Percentiles rank a stretch among this genome's conserved stretches.
These are phyloP conservation scores for Halictus quadricinctus DNA, from an alignment of 2,888 invertebrate species.

Conservation along the genomic window DNA sequence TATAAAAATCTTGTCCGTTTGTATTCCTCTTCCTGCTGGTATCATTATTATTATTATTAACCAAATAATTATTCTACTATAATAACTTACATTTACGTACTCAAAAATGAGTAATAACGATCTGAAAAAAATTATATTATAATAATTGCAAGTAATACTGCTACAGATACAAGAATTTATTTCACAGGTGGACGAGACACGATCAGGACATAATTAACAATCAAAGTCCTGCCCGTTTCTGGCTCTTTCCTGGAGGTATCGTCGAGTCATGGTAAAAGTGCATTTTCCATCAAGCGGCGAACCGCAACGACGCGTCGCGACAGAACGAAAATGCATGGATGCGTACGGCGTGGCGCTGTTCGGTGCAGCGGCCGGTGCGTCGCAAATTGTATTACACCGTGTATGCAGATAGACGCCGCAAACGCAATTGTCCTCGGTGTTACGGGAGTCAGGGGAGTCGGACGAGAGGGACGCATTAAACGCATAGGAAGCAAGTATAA, in stretches of 20 bases:
- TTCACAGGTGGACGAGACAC: too few relatives aligned
- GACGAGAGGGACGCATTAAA: slow-evolving; percentile 39
- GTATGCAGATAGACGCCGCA: slow-evolving; percentile 72
- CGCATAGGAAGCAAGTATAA: slow-evolving; percentile 43
- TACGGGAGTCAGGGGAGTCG: slow-evolving; percentile 20
- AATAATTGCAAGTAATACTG: too few relatives aligned
- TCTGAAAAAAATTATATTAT: too few relatives aligned
- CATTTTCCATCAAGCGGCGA: slow-evolving; percentile 78
- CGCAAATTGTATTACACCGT: slow-evolving; percentile 69
- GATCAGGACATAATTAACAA: background rate
- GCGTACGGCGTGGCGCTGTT: background rate
- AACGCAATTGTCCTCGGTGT: slow-evolving; percentile 77
- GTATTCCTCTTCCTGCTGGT: background rate
- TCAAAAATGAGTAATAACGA: too few relatives aligned
- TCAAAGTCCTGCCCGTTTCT: background rate
- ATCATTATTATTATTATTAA: too few relatives aligned
- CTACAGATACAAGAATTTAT: too few relatives aligned
- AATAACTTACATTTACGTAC: too few relatives aligned
- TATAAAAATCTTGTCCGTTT: background rate
- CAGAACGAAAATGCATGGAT: slow-evolving; percentile 23
- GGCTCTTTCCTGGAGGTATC: background rate
- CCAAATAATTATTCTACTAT: too few relatives aligned
- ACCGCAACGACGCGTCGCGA: slow-evolving; percentile 74
- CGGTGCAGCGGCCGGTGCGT: slow-evolving; percentile 41
- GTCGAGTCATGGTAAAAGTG: slow-evolving; percentile 64